Evolutionary conservation across 2,888 invertebrate genomes (phyloP).

Genomic region (Drosophila pseudotakahashii): DNA sequence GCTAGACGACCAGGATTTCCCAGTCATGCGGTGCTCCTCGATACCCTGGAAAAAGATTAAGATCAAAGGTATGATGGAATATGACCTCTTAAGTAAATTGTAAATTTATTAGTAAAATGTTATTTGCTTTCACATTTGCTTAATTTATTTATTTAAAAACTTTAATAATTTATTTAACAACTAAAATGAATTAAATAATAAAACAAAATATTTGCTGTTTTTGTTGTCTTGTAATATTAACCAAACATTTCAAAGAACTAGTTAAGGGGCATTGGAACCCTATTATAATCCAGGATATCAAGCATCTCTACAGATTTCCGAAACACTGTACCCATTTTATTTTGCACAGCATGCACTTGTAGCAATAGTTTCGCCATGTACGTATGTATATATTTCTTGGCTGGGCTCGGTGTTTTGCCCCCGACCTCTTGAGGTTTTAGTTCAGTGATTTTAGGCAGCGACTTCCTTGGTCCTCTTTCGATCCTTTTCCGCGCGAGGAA

Average conservation of each 20-base stretch:
- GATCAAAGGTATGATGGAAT: slow-evolving; percentile 2
- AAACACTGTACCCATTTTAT: slow-evolving; percentile 11
- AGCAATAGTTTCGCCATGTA: slow-evolving; percentile 55
- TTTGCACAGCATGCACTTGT: slow-evolving; percentile 69
- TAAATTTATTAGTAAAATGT: too few relatives aligned
- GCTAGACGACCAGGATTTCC: slow-evolving; percentile 49
- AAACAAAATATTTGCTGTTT: too few relatives aligned
- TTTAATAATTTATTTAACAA: too few relatives aligned
- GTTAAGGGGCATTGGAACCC: too few relatives aligned
- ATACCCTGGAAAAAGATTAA: slow-evolving; percentile 1
- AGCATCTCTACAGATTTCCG: background rate
- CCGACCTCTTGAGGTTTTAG: slow-evolving; percentile 67
- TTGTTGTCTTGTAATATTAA: too few relatives aligned
- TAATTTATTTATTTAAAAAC: too few relatives aligned
- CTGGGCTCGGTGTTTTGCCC: slow-evolving; percentile 21
- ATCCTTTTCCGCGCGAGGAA: slow-evolving; percentile 18
- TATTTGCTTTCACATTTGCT: too few relatives aligned
- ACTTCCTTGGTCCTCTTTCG: slow-evolving; percentile 57
- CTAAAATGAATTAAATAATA: too few relatives aligned
- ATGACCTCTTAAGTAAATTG: too few relatives aligned
- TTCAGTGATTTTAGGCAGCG: slow-evolving; percentile 77
- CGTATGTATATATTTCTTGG: slow-evolving; percentile 11
- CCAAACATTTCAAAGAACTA: too few relatives aligned
- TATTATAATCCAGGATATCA: slow-evolving; percentile 14
- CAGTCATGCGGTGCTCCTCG: slow-evolving; percentile 24